Evolutionary conservation across 2,113 vertebrate genomes (phyloP), one percentile per base, ranked within the genome.

Genomic region (Neodontobutis hainanensis): DNA sequence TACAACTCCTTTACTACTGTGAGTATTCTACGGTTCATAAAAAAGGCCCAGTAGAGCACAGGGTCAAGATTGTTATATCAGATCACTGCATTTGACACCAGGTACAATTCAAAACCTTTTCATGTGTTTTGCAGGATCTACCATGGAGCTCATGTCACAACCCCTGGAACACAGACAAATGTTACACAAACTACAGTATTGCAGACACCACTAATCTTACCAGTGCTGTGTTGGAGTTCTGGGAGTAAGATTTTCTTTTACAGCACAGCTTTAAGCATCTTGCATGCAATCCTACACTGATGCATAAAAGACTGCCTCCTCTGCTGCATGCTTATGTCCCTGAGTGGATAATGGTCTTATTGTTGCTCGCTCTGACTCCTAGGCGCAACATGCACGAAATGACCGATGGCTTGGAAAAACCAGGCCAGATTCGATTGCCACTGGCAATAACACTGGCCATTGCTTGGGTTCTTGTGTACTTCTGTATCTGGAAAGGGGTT

Each of bases 401-500:
- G 94, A 97, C 96, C 0, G 95, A 96, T 0, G 97, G 97, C 59
- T 79, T 99, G 90, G 97, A 98, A 67, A 96, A 99, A 90, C 95
- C 97, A 27, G 97, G 97, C n/a, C 94, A 96, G 74, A 92, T 99
- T 73, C 94, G 97, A 68, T 91, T 91, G 91, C 97, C 96, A 0
- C 92, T 99, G 78, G 97, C 97, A 42, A 94, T 99, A 87, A 99
- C 97, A 10, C 89, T 99, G 85, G 97, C 96, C 74, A 95, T 99
- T 50, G 96, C 97, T 70, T 99, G 97, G 97, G 91, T 99, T 57
- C 93, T 99, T 6, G 97, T 99, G 48, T 99, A 99, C 81, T 99
- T 99, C 90, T 99, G 97, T 85, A 99, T 99, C 91, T 99, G 97
- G 97, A 99, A 99, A 91, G 97, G 97, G 71, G 97, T 99, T 81